Base-by-base conservation (phyloP, 2,113 vertebrate genomes). In the Chionodraco myersi region DNA sequence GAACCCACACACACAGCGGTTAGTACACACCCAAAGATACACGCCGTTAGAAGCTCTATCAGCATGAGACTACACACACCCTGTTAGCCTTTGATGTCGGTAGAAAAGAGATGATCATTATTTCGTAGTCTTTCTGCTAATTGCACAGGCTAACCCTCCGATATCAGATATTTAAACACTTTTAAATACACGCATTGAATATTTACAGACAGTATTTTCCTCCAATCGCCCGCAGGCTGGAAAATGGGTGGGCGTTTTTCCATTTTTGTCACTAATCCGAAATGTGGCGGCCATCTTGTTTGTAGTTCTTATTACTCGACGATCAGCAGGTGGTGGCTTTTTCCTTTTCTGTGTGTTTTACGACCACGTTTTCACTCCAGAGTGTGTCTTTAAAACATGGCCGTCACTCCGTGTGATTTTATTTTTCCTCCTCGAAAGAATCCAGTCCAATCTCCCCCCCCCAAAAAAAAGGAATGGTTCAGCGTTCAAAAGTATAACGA, bases 121-220 rank as follows among this genome's bases (percentile, higher is more conserved):
- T 36, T 69, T 70, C 41, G 47, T 51, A 14, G 11, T 5, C 54
- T 10, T 57, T 49, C 23, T 10, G 8, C 67, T 72, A 59, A 57
- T 5, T 18, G 23, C 68, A 54, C 73, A 9, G 7, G 45, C 82
- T 77, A 30, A 56, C 72, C 68, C 65, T 16, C 58, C 2, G 67
- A 65, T 14, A 53, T 79, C 53, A 41, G 67, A 87, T 72, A 62
- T 77, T 91, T 79, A 80, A 90, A 86, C 68, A 77, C 81, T 92
- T 90, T 93, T 92, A 93, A 93, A 92, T 92, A 91, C 88, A 93
- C 16, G 85, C 80, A 82, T 86, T 77, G 87, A 90, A 91, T 94
- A 94, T 95, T 71, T 95, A 95, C 93, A 95, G 84, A 92, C 88
- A 21, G 26, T 71, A 63, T 49, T 36, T 81, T 83, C 80, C 52